Evolutionary conservation across 2,888 invertebrate genomes (phyloP).

Genomic region (Oasisia sp.): DNA sequence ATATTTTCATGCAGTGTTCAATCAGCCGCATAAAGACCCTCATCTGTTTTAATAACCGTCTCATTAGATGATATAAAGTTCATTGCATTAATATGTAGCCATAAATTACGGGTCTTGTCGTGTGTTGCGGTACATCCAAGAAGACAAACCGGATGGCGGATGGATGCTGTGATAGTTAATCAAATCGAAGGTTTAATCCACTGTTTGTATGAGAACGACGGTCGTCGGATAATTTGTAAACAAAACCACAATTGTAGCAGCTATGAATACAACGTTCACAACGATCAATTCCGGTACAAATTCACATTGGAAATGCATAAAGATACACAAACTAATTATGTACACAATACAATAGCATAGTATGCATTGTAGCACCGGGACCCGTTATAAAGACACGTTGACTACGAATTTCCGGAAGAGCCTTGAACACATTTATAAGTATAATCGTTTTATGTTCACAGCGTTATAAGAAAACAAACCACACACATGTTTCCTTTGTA

Average conservation of each 20-base stretch:
- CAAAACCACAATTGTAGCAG: background rate
- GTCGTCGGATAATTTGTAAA: background rate
- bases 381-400: too few species aligned
- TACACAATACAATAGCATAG: too few species aligned
- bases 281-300: background rate
- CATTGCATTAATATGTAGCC: background rate
- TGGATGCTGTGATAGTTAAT: background rate
- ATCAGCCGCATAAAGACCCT: background rate
- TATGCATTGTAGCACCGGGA: too few species aligned
- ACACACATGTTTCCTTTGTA: too few species aligned
- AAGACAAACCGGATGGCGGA: background rate
- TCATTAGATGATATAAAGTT: background rate
- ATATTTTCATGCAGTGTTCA: background rate
- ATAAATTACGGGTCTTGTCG: background rate
- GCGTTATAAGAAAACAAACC: too few species aligned
- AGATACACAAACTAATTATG: too few species aligned
- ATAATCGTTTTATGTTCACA: too few species aligned
- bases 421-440: too few species aligned
- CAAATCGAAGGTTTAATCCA: background rate
- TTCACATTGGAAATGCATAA: too few species aligned
- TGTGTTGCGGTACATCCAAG: background rate
- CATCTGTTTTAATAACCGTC: conserved; percentile 1
- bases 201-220: background rate
- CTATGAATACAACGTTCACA: background rate
- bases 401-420: too few species aligned